Conservation (phyloP, 2,888 invertebrate species). For the Troilus luridus region DNA sequence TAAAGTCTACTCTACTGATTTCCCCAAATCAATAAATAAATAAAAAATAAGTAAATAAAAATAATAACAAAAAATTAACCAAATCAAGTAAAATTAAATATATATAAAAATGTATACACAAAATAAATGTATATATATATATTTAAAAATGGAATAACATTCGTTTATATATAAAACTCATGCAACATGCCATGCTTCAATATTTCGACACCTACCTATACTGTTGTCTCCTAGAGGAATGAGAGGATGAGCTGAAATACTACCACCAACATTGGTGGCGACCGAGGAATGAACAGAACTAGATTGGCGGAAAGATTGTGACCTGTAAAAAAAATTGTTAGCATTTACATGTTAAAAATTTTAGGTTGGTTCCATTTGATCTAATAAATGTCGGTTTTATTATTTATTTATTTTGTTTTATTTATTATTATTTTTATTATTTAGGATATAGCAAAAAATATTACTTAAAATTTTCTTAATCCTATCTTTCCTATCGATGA, state of each 20-base stretch:
- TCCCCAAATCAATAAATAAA: constrained; percentile 63
- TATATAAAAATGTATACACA: constrained; percentile 31
- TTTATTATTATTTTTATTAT: not conserved
- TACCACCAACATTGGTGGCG: constrained; percentile 84
- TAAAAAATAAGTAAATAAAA: constrained; percentile 64
- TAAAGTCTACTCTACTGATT: constrained; percentile 42
- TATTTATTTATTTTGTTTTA: too few relatives aligned
- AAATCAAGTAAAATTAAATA: not conserved
- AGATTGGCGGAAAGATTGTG: constrained; percentile 93
- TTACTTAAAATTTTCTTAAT: not conserved
- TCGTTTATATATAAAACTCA: constrained; percentile 29
- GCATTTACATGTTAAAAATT: constrained; percentile 61
- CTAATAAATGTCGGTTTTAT: constrained; percentile 33
- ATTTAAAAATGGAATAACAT: constrained; percentile 1
- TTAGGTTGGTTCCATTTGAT: constrained; percentile 51
- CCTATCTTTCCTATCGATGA: constrained; percentile 3
- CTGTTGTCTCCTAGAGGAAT: constrained; percentile 81
- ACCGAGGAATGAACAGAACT: constrained; percentile 81
- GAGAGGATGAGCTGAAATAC: constrained; percentile 94
- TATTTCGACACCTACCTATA: constrained; percentile 70
- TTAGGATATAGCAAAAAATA: not conserved
- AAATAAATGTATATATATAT: constrained; percentile 20
- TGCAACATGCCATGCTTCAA: constrained; percentile 54
- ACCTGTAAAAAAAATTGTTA: constrained; percentile 77
- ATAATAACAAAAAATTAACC: constrained; percentile 28